Evolutionary conservation across 2,888 invertebrate genomes (phyloP), one percentile per base, ranked within the genome.

Genomic region (Erpobdella octoculata): DNA sequence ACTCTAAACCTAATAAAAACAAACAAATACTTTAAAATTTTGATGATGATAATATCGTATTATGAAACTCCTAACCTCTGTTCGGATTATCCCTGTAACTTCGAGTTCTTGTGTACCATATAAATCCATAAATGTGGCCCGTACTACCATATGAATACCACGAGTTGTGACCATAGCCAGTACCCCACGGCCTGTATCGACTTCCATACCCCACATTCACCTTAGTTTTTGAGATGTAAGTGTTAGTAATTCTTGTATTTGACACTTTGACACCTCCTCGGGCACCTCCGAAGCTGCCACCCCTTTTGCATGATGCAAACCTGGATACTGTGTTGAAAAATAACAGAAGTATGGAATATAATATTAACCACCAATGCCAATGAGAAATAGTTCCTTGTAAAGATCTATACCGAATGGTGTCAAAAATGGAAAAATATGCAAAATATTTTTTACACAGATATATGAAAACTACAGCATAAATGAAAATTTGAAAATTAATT

Each of bases 171-270:
- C 28, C 46, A 41, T 35, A 59, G 21, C 0, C 5, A n/a, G 28
- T 41, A 70, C 33, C 41, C 71, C 64, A 70, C 25, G 70, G 53
- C 79, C 83, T 92, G 70, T 89, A 91, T 80, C 65, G 75, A 76
- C 37, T 61, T 36, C 59, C 35, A 66, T 28, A 38, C 0, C 41
- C 21, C 38, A 31, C 28, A 1, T 28, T 66, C 6, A 31, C 15
- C 28, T 21, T 66, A 33, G 35, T 62, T 21, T 36, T 9, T 3
- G 35, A 12, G n/a, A 31, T 62, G n/a, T 33, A 31, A 28, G 4
- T 28, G 36, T 33, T 28, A 0, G 35, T 25, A 5, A 1, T 15
- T 35, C 62, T 28, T 5, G 28, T 28, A 6, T 28, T 15, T 5
- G 62, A 31, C 8, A n/a, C 18, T 31, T 4, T 21, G 15, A 28